These are phyloP conservation scores for Ramphastos sulfuratus DNA, from an alignment of 2,113 vertebrate species.

Conservation along the genomic window DNA sequence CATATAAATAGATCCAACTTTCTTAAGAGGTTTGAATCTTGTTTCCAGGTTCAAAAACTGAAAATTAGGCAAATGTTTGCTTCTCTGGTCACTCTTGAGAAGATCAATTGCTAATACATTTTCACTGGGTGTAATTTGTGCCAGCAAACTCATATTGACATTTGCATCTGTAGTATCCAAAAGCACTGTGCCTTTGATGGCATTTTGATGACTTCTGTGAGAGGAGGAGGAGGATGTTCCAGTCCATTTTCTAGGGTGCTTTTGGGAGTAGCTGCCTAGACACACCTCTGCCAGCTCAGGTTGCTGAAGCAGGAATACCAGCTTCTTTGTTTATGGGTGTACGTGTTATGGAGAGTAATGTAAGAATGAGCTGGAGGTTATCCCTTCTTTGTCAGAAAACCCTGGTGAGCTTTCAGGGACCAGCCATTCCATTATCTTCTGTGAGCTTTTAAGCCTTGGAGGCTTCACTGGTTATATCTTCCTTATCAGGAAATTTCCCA, in stretches of 20 bases:
- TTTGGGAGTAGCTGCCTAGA: background rate
- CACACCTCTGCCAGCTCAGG: background rate
- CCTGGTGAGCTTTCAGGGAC: background rate
- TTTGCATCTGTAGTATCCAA: background rate
- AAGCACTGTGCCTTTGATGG: background rate
- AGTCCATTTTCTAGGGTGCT: background rate
- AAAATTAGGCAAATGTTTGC: background rate
- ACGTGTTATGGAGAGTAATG: background rate
- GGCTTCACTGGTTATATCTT: background rate
- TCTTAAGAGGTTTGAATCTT: background rate
- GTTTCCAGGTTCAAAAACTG: background rate
- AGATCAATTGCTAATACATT: background rate
- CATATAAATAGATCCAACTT: background rate
- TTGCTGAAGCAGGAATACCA: background rate
- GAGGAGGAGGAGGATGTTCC: background rate
- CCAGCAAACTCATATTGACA: background rate
- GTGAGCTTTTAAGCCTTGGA: background rate
- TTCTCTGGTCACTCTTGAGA: background rate
- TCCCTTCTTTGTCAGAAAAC: background rate
- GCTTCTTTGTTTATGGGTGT: rapidly evolving
- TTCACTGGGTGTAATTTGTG: background rate
- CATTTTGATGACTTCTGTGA: rapidly evolving
- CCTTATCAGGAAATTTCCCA: background rate
- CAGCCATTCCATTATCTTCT: background rate
- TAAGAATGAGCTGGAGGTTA: background rate